Conservation (phyloP, 2,888 invertebrate genomes). For the Thalpophila matura region DNA sequence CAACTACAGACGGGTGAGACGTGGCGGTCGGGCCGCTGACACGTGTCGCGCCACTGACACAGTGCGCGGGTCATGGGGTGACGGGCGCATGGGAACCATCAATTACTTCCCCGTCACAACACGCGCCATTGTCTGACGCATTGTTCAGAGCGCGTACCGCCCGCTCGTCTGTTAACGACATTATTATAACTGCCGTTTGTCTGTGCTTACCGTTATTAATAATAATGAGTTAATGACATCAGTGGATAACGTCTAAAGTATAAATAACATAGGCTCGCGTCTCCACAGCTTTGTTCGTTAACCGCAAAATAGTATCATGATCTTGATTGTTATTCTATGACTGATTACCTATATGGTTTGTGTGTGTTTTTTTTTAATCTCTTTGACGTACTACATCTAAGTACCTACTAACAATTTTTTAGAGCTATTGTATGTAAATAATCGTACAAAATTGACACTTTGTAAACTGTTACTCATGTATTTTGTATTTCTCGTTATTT, state of each 20-base stretch:
- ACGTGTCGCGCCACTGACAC: constrained; percentile 26
- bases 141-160: constrained; percentile 14
- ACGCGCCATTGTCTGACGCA: constrained; percentile 10
- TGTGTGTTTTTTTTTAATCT: too few relatives aligned
- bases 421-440: too few relatives aligned
- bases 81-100: constrained; percentile 34
- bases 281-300: neutral
- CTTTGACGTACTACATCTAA: too few relatives aligned
- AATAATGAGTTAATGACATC: constrained; percentile 1
- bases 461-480: neutral
- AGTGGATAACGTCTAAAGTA: neutral
- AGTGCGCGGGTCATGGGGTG: constrained; percentile 25
- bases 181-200: neutral
- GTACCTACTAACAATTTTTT: too few relatives aligned
- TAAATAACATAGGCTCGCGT: neutral
- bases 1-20: too few relatives aligned
- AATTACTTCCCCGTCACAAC: constrained; percentile 10
- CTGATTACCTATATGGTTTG: too few relatives aligned
- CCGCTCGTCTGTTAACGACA: neutral
- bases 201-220: neutral
- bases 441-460: neutral
- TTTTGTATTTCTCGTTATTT: neutral
- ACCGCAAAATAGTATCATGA: neutral
- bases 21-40: neutral
- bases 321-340: too few relatives aligned